Conservation (phyloP, 2,888 invertebrate species). For the Sericinus montela region DNA sequence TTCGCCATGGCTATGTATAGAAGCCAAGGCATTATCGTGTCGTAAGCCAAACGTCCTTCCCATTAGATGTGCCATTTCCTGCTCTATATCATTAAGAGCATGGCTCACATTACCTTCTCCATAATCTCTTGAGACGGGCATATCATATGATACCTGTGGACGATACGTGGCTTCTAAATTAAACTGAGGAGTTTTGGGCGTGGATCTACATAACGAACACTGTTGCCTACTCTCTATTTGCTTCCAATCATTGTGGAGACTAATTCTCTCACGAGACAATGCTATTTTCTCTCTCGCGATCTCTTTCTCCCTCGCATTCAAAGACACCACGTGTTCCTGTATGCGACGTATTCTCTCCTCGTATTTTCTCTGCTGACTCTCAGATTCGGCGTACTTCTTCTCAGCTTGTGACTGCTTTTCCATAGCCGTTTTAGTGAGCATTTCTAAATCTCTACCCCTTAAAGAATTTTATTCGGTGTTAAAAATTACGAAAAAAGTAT, state of each 20-base stretch:
- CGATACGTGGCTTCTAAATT: constrained; percentile 38
- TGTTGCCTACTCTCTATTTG: constrained; percentile 62
- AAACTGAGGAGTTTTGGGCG: constrained; percentile 40
- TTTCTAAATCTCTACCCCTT: constrained; percentile 71
- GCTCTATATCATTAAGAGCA: constrained; percentile 56
- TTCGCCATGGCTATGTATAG: constrained; percentile 25
- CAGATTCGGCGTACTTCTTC: constrained; percentile 75
- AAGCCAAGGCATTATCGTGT: constrained; percentile 26
- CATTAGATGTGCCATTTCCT: constrained; percentile 60
- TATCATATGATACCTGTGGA: constrained; percentile 41
- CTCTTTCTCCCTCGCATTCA: constrained; percentile 79
- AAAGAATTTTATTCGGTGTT: constrained; percentile 23
- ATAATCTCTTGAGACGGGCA: constrained; percentile 52
- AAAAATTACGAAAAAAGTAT: too few relatives aligned
- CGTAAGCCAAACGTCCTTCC: constrained; percentile 33
- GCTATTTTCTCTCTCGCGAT: constrained; percentile 81
- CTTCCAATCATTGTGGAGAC: constrained; percentile 74
- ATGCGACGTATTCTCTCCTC: constrained; percentile 78
- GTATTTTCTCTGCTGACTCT: constrained; percentile 73
- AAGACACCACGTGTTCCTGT: constrained; percentile 76
- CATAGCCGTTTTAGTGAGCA: constrained; percentile 75
- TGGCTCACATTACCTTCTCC: constrained; percentile 39
- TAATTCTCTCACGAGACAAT: constrained; percentile 78
- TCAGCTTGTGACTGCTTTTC: constrained; percentile 80
- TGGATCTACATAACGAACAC: constrained; percentile 62